Conservation (phyloP, 2,888 invertebrate species). For the Autographa pulchrina region DNA sequence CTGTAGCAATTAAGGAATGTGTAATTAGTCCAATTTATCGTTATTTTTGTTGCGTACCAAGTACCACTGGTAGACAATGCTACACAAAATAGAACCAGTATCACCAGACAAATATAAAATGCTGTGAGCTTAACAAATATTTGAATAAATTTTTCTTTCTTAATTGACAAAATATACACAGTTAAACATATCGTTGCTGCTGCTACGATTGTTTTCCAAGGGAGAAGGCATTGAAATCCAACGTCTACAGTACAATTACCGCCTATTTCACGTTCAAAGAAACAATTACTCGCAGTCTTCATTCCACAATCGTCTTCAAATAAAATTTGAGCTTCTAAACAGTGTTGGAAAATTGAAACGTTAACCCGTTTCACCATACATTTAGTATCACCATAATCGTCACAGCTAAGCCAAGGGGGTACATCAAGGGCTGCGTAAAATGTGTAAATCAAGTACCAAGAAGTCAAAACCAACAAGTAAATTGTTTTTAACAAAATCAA, state of each 20-base stretch:
- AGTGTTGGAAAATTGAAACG: slow-evolving; percentile 81
- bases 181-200: slow-evolving; percentile 61
- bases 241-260: slow-evolving; percentile 64
- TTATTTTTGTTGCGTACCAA: slow-evolving; percentile 75
- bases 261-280: slow-evolving; percentile 80
- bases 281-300: slow-evolving; percentile 79
- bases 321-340: slow-evolving; percentile 77
- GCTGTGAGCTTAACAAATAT: slow-evolving; percentile 67
- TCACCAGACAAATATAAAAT: slow-evolving; percentile 66
- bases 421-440: slow-evolving; percentile 75
- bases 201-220: slow-evolving; percentile 74
- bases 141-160: slow-evolving; percentile 72
- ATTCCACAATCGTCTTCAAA: slow-evolving; percentile 80
- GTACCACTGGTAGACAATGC: slow-evolving; percentile 77
- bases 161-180: slow-evolving; percentile 75
- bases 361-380: slow-evolving; percentile 84
- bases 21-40: slow-evolving; percentile 65
- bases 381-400: slow-evolving; percentile 69
- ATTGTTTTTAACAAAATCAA: slow-evolving; percentile 74
- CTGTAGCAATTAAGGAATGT: slow-evolving; percentile 59
- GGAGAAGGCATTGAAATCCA: slow-evolving; percentile 63
- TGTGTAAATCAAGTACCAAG: slow-evolving; percentile 80
- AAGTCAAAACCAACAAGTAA: slow-evolving; percentile 71
- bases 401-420: slow-evolving; percentile 81
- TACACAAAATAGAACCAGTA: slow-evolving; percentile 75